Evolutionary conservation across 2,888 invertebrate genomes (phyloP), one percentile per base, ranked within the genome.

Genomic region (Bedellia somnulentella): DNA sequence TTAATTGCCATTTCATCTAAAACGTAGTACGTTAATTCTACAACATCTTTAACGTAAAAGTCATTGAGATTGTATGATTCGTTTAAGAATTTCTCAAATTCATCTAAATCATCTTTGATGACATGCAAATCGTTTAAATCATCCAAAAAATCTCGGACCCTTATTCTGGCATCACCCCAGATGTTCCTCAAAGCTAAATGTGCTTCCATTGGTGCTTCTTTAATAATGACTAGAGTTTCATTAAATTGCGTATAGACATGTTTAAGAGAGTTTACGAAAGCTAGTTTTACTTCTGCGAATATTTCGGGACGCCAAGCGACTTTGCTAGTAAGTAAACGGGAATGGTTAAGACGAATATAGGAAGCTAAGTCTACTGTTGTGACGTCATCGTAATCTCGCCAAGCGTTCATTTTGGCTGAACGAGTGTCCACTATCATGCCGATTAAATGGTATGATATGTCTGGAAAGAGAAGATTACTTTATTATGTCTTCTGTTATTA

Each of bases 321-420:
- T n/a, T 81, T 82, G 35, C 90, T 89, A 2, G 89, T 89, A 9
- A 93, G 73, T 1, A 92, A 70, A 21, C 90, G 78, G 0, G 92
- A 92, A 52, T 92, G 91, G 62, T 93, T 93, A 41, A 93, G 79
- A 15, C 86, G 81, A 26, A 91, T 66, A 54, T 87, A 90, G 13
- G 89, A 90, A 3, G 85, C 81, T 13, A 91, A 63, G 57, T 92
- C 92, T 3, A 86, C 83, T 24, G 90, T 81, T 2, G 81, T 79
- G 42, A 88, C 83, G 54, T 90, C 89, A 38, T 90, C 89, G 47
- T 86, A 91, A 43, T 89, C 83, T 22, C 91, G 79, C 89, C 90
- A 91, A 8, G 89, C 79, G 52, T 89, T 82, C 41, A 91, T 80
- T 37, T 80, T 78, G 0, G 84, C 86, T 38, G 86, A 89, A 18